Base-by-base conservation (phyloP, 1,140 invertebrate species). In the Macrocentrus cingulum region DNA sequence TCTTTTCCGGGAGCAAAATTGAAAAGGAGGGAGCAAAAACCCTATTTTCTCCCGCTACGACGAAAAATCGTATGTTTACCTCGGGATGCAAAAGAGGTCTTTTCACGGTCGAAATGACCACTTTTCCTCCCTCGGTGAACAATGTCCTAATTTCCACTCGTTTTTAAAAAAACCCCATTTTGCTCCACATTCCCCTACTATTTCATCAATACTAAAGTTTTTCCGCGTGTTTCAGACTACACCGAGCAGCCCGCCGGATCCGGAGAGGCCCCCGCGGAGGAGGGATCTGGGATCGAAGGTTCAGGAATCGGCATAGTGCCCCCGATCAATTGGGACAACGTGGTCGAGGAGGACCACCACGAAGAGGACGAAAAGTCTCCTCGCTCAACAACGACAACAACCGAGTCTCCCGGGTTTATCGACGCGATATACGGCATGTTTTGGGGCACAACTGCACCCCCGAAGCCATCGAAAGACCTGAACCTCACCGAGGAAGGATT, bases 401-500 rank as follows among this genome's bases (percentile, higher is more conserved):
- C 51, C 11, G 20, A 19, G 1, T 25, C 52, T 16, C 19, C 9
- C 1, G 34, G 58, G 13, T n/a, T 60, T 1, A 13, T 63, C 7
- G 45, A 55, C 6, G 32, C 51, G 25, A 1, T 63, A 8, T 50
- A 3, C 4, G 25, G 29, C 1, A 44, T 56, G 2, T 7, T 54
- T 8, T 57, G 45, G 51, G 39, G 55, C 8, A 70, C 7, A 54
- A 72, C 20, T 68, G n/a, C 18, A 66, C 60, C 63, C 59, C 22
- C 59, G 1, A 61, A 49, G 62, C 67, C 66, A 3, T 67, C 65
- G 4, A 70, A 66, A 13, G 67, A 72, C 3, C 53, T 68, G 0
- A 57, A 68, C 16, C 59, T 74, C 1, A 72, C 72, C 9, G 71
- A 76, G 4, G 76, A 79, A 32, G 50, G 74, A 13, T 77, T 78